Conservation (phyloP, 2,113 vertebrate genomes). For the Ginglymostoma cirratum region DNA sequence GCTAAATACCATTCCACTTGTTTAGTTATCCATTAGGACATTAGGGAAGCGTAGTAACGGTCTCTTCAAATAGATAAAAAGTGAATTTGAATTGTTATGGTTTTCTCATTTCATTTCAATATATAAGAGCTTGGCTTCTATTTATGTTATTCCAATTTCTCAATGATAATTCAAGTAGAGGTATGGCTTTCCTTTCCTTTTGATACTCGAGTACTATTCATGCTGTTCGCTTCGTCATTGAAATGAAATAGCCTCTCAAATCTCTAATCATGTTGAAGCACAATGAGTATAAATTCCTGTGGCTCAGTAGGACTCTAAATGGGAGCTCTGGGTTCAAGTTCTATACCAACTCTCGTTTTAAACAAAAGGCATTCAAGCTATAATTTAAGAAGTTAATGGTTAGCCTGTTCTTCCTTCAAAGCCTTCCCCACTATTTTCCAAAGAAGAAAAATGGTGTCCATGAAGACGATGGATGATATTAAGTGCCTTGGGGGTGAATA, state of each 20-base stretch:
- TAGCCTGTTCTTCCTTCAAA: no score
- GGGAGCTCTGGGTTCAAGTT: no score
- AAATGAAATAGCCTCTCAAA: not conserved
- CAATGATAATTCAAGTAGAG: not conserved
- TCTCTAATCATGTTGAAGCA: not conserved
- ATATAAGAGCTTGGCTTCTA: not conserved
- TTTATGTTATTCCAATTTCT: not conserved
- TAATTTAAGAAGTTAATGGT: no score
- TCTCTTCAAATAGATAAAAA: not conserved
- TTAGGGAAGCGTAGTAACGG: not conserved
- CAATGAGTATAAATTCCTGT: not conserved
- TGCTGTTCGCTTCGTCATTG: not conserved
- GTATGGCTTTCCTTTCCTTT: not conserved
- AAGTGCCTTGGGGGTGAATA: not conserved
- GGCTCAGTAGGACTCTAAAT: no score
- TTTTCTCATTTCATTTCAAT: not conserved
- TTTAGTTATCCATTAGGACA: not conserved
- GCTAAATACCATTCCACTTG: not conserved
- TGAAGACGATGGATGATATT: no score
- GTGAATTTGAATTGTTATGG: not conserved
- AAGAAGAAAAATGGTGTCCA: no score
- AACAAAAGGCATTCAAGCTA: no score
- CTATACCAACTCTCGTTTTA: no score
- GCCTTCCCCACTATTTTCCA: no score
- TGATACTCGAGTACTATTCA: not conserved